Conservation (phyloP, 2,113 vertebrate species). For the Bostrychus sinensis region DNA sequence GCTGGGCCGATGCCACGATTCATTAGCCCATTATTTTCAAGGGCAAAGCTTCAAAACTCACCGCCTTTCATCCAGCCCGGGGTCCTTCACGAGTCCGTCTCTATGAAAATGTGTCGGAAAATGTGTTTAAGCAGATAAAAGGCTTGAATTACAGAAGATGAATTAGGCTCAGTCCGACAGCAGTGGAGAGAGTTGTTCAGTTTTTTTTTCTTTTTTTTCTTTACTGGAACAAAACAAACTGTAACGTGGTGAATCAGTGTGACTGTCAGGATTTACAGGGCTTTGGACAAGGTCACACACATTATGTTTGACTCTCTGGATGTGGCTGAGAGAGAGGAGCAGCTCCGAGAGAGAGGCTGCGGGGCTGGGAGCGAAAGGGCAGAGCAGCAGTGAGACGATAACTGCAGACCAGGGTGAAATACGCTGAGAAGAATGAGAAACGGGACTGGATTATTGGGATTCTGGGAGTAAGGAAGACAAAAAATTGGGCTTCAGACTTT, state of each 20-base stretch:
- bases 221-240: slow-evolving; percentile 22
- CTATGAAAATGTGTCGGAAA: slow-evolving; percentile 22
- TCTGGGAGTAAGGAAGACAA: too few species aligned
- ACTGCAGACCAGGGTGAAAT: too few species aligned
- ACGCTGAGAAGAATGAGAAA: too few species aligned
- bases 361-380: slow-evolving; percentile 4
- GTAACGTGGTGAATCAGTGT: slow-evolving; percentile 15
- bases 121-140: slow-evolving; percentile 14
- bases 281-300: slow-evolving; percentile 42
- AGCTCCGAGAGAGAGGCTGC: slow-evolving; percentile 29
- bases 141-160: not conserved
- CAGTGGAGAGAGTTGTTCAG: too few species aligned
- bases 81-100: slow-evolving; percentile 3
- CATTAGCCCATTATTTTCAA: too few species aligned
- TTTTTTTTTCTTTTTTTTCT: not conserved
- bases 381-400: not conserved
- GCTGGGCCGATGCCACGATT: too few species aligned
- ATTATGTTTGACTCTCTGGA: slow-evolving; percentile 30
- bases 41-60: too few species aligned
- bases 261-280: slow-evolving; percentile 36
- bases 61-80: not conserved
- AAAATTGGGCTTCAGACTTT: too few species aligned
- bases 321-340: slow-evolving; percentile 27
- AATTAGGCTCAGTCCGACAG: too few species aligned
- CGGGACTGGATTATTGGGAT: too few species aligned